Conservation (phyloP, 2,113 vertebrate species). For the Ranitomeya imitator region DNA sequence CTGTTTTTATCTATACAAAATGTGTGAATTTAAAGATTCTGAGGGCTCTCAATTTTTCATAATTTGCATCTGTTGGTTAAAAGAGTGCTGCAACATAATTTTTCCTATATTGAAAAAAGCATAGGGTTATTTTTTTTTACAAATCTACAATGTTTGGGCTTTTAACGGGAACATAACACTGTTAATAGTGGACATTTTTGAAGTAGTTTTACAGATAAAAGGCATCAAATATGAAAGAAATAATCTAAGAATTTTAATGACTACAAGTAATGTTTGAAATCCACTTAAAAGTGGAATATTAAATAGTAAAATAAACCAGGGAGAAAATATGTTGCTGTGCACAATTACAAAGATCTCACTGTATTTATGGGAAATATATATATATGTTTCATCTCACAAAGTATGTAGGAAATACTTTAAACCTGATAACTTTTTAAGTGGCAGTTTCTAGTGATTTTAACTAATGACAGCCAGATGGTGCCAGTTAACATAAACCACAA, state of each 20-base stretch:
- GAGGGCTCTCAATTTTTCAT: too few species aligned
- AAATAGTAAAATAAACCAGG: conserved; percentile 2
- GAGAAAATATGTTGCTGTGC: not conserved
- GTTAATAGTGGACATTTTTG: too few species aligned
- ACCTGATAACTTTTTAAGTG: conserved; percentile 1
- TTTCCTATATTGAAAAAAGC: too few species aligned
- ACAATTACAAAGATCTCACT: not conserved
- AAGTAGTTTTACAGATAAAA: too few species aligned
- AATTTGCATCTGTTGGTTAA: too few species aligned
- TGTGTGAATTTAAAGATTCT: too few species aligned
- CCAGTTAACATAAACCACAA: conserved; percentile 5
- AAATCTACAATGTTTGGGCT: too few species aligned
- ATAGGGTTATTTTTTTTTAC: too few species aligned
- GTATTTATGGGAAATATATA: not conserved
- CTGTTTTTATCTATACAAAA: too few species aligned
- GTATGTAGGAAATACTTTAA: not conserved
- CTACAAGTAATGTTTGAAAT: not conserved
- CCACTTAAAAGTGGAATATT: not conserved
- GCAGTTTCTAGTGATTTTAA: not conserved
- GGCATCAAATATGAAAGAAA: too few species aligned
- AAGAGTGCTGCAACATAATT: too few species aligned
- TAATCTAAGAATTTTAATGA: not conserved
- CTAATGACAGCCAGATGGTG: conserved; percentile 23
- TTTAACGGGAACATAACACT: too few species aligned
- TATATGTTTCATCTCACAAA: not conserved